phyloP scores from a whole-genome alignment of 2,888 invertebrate species.

The Meta bourneti region DNA sequence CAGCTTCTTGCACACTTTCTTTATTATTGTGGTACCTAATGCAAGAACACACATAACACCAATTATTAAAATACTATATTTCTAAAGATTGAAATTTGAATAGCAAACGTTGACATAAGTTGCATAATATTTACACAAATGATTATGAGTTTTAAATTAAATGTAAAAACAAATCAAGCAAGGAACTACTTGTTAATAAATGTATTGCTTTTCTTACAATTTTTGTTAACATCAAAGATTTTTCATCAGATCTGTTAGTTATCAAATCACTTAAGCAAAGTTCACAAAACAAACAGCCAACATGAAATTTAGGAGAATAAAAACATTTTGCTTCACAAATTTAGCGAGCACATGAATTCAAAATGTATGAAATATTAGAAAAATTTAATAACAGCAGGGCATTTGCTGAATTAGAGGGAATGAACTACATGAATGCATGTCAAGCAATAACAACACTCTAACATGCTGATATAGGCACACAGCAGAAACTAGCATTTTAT shows the following conservation, averaged over 20 bases:
- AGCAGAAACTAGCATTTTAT: conserved; percentile 32
- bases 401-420: background rate
- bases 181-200: background rate
- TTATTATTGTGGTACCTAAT: conserved; percentile 40
- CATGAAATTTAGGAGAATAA: background rate
- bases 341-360: background rate
- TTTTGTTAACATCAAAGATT: background rate
- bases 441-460: conserved; percentile 47
- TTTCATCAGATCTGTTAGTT: background rate
- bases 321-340: background rate
- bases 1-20: background rate
- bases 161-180: background rate
- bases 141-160: background rate
- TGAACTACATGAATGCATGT: conserved; percentile 33
- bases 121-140: too few relatives aligned
- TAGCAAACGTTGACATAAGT: too few relatives aligned
- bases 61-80: background rate
- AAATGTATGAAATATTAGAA: background rate
- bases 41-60: background rate
- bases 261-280: background rate
- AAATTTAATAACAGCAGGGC: background rate
- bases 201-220: background rate
- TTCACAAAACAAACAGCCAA: background rate
- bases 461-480: conserved; percentile 65
- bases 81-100: background rate